These are phyloP conservation scores for Astropecten irregularis DNA, from an alignment of 53 echinoderm and acorn worm species.

Conservation along the genomic window DNA sequence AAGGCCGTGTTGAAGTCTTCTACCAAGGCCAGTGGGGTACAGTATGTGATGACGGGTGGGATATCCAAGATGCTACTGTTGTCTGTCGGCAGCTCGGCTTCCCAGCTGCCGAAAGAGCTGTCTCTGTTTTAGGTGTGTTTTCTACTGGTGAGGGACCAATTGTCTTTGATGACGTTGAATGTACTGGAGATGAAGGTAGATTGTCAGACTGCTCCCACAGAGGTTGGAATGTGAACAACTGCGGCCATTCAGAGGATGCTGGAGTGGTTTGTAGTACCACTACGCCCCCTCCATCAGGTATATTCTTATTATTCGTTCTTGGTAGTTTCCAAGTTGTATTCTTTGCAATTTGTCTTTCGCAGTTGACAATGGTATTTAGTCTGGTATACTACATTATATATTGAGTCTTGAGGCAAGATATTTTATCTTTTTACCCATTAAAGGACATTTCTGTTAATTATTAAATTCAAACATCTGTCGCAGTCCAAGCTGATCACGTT, in stretches of 20 bases:
- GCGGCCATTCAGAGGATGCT: slow-evolving; percentile 6
- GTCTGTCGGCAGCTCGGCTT: slow-evolving; percentile 2
- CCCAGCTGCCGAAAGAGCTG: not conserved
- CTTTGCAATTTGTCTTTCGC: no score
- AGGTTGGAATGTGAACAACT: not conserved
- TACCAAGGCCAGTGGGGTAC: not conserved
- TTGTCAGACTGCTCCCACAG: not conserved
- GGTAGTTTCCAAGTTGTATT: no score
- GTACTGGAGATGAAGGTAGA: not conserved
- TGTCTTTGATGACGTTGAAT: not conserved
- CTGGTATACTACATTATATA: no score
- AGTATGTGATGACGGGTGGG: not conserved
- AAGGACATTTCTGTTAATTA: no score
- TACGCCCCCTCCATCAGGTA: no score
- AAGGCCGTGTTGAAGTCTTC: slow-evolving; percentile 6
- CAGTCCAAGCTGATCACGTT: no score
- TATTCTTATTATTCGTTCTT: no score
- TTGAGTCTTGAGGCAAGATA: no score
- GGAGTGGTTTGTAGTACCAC: not conserved
- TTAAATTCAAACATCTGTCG: no score
- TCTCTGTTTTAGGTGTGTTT: not conserved
- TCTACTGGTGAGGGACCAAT: not conserved
- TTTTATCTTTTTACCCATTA: no score
- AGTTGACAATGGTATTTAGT: no score
- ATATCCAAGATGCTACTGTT: not conserved